Conservation (phyloP, 2,113 vertebrate genomes). For the Tupaia chinensis region DNA sequence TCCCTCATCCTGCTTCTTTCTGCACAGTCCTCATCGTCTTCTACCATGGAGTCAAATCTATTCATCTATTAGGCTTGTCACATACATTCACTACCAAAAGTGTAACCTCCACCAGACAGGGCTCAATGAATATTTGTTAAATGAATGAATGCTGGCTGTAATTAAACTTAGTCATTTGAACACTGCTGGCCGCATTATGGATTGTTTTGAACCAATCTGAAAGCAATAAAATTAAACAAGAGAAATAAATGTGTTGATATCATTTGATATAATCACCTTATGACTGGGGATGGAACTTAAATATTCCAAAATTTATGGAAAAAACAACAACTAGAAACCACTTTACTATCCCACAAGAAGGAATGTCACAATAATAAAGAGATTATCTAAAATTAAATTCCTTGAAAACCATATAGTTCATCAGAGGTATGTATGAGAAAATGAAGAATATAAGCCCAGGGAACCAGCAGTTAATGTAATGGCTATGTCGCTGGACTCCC, state of each 20-base stretch:
- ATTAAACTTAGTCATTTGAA: slow-evolving; percentile 12
- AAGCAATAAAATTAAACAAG: slow-evolving; percentile 39
- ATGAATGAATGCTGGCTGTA: neutral
- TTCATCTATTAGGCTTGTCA: slow-evolving; percentile 1
- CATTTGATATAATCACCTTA: neutral
- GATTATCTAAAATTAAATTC: neutral
- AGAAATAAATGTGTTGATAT: neutral
- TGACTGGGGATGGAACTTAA: slow-evolving; percentile 13
- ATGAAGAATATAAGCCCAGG: neutral
- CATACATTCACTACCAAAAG: neutral
- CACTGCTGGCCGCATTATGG: neutral
- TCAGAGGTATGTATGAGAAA: neutral
- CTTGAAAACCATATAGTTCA: neutral
- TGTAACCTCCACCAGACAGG: neutral
- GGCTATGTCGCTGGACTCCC: too few relatives aligned
- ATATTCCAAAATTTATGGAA: neutral
- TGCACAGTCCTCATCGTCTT: neutral
- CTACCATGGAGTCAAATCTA: neutral
- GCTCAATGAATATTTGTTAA: neutral
- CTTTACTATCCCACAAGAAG: neutral
- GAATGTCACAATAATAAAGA: neutral
- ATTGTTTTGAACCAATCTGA: neutral
- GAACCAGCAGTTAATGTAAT: too few relatives aligned
- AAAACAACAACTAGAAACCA: slow-evolving; percentile 28
- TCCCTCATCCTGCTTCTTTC: neutral